phyloP scores from a whole-genome alignment of 1,140 invertebrate species.

The Drosophila sp. region DNA sequence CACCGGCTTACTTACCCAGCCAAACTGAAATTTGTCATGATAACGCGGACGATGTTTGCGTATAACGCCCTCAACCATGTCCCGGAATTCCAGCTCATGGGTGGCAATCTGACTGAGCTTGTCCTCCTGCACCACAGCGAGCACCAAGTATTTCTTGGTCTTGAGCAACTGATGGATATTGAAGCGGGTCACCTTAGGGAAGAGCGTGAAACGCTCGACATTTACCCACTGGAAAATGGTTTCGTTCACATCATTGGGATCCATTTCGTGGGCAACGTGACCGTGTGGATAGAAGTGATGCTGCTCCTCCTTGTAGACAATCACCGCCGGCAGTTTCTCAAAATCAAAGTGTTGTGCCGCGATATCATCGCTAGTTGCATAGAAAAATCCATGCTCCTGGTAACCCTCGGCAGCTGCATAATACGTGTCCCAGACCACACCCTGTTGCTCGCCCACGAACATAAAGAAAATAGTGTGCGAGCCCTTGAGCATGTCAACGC shows the following conservation, averaged over 20 bases:
- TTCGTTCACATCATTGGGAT: conserved; percentile 86
- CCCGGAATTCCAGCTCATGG: conserved; percentile 92
- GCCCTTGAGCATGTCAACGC: conserved; percentile 90
- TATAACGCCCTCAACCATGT: conserved; percentile 94
- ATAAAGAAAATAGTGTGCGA: conserved; percentile 94
- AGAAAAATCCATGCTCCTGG: conserved; percentile 94
- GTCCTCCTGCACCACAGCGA: conserved; percentile 95
- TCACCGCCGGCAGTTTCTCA: conserved; percentile 88
- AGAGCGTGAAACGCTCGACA: conserved; percentile 94
- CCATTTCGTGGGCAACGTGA: conserved; percentile 84
- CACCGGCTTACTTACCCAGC: conserved; percentile 87
- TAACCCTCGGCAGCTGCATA: conserved; percentile 90
- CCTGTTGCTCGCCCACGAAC: conserved; percentile 91
- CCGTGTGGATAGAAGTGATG: conserved; percentile 89
- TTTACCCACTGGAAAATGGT: conserved; percentile 94
- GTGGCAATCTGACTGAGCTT: conserved; percentile 92
- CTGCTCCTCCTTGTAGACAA: conserved; percentile 93
- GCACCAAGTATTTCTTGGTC: conserved; percentile 94
- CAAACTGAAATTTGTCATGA: conserved; percentile 95
- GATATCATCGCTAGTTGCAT: conserved; percentile 89
- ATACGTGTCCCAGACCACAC: conserved; percentile 92
- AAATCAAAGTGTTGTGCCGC: conserved; percentile 89
- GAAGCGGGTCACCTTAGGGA: conserved; percentile 92
- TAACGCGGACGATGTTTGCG: conserved; percentile 90
- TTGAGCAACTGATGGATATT: conserved; percentile 93